Percentiles rank a stretch among this genome's conserved stretches.
These are phyloP conservation scores for Chrysochloris asiatica DNA, from an alignment of 2,113 vertebrate species.

Conservation along the genomic window DNA sequence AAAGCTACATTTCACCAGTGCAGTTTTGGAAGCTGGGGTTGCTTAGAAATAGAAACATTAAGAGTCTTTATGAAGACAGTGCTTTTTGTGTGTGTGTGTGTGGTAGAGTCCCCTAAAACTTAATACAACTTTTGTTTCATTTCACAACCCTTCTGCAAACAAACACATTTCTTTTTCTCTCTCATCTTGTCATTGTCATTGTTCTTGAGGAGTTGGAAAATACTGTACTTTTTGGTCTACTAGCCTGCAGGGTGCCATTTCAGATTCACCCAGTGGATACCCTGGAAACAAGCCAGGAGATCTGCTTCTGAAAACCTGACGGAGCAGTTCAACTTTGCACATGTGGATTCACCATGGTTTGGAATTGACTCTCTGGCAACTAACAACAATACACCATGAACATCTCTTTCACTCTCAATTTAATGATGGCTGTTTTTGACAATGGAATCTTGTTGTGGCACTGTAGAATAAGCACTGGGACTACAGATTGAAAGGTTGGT, in stretches of 20 bases:
- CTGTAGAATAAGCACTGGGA: no score
- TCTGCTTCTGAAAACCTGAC: neutral
- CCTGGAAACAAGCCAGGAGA: neutral
- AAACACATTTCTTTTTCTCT: neutral
- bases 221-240: neutral
- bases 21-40: neutral
- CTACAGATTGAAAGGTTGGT: no score
- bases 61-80: neutral
- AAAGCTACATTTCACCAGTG: neutral
- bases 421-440: neutral
- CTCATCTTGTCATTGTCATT: neutral
- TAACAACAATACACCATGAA: neutral
- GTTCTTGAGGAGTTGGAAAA: neutral
- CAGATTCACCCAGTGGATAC: neutral
- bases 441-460: no score
- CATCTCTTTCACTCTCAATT: neutral
- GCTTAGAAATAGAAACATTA: neutral
- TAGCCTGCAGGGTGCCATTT: neutral
- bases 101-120: neutral
- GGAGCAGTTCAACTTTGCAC: neutral
- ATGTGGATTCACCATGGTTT: neutral
- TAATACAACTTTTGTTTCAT: neutral
- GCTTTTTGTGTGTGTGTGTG: neutral
- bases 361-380: neutral
- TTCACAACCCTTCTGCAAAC: no score